These are phyloP conservation scores for Synanthedon vespiformis DNA, from an alignment of 2,888 invertebrate species.

Conservation along the genomic window DNA sequence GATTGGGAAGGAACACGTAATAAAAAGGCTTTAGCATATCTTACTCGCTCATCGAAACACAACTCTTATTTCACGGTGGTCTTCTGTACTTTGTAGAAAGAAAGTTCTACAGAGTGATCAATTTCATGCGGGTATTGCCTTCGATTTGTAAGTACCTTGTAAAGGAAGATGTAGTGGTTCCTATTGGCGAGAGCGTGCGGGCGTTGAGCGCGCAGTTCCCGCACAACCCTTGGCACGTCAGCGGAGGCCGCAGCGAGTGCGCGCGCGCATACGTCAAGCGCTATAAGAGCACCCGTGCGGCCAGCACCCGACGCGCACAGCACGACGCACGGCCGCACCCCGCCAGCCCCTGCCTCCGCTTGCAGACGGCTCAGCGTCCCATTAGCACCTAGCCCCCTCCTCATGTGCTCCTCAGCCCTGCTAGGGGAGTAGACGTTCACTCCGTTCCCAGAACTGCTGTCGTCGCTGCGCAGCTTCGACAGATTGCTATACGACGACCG, in stretches of 20 bases:
- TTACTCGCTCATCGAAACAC: too few relatives aligned
- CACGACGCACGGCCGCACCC: constrained; percentile 31
- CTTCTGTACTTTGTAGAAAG: too few relatives aligned
- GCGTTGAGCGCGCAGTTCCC: constrained; percentile 85
- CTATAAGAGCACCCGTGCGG: constrained; percentile 86
- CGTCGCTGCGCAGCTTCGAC: constrained; percentile 47
- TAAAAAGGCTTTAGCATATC: too few relatives aligned
- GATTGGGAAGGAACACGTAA: too few relatives aligned
- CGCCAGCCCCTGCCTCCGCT: constrained; percentile 50
- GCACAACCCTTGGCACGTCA: constrained; percentile 89
- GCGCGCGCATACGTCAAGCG: constrained; percentile 88
- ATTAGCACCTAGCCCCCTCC: constrained; percentile 31
- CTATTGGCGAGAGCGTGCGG: constrained; percentile 91
- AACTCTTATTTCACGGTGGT: too few relatives aligned
- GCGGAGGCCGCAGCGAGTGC: constrained; percentile 84
- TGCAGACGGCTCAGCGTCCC: constrained; percentile 56
- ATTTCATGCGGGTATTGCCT: too few relatives aligned
- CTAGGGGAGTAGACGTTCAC: constrained; percentile 60
- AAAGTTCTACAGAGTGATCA: too few relatives aligned
- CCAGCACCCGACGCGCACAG: constrained; percentile 94
- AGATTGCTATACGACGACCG: constrained; percentile 54
- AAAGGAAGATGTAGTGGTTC: constrained; percentile 93
- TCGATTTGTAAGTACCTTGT: constrained; percentile 73
- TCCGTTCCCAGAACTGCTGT: constrained; percentile 43
- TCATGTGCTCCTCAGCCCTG: constrained; percentile 49